Base-by-base conservation (phyloP, 2,888 invertebrate genomes). In the Leptura quadrifasciata region DNA sequence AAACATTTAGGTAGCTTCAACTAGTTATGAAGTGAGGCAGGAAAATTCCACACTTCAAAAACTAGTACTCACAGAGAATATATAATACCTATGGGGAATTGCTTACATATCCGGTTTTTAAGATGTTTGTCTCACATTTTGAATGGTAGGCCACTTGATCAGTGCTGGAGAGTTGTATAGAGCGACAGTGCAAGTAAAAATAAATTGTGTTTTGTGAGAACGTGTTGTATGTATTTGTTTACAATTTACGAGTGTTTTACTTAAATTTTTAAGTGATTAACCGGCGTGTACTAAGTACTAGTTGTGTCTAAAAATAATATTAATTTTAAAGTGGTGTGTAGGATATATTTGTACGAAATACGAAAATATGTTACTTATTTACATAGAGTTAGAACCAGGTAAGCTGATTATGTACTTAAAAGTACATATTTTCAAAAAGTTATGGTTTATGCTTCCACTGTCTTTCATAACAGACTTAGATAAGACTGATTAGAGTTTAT, bases 51-150 rank as follows among this genome's bases (percentile, higher is more conserved):
- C 39, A 39, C 2, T 12, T 39, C 5, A 47, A 47, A 47, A 47
- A 47, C 47, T n/a, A n/a, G 15, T 47, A 47, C 47, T 6, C 47
- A 47, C 15, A 3, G n/a, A n/a, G n/a, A 47, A 47, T 47, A 47
- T 12, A 47, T 47, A 47, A 47, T 47, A 5, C 27, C 6, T 27
- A n/a, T 12, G 24, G 15, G 2, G 31, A 60, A 31, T 64, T 47
- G 68, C 68, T 18, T 68, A 55, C 27, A 68, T 68, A 68, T 68
- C 68, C 68, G 68, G 68, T 68, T 68, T 57, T 12, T 68, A 55
- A 57, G 55, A 57, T 31, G 35, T 27, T 68, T 57, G 68, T 55
- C 68, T 68, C 55, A 52, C 52, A 63, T 68, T 31, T 57, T 68
- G 35, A 68, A 57, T 68, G 68, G 57, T 57, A 57, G 54, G 12